Conservation (phyloP, 2,797 vertebrate species). For the Acanthis flammea region DNA sequence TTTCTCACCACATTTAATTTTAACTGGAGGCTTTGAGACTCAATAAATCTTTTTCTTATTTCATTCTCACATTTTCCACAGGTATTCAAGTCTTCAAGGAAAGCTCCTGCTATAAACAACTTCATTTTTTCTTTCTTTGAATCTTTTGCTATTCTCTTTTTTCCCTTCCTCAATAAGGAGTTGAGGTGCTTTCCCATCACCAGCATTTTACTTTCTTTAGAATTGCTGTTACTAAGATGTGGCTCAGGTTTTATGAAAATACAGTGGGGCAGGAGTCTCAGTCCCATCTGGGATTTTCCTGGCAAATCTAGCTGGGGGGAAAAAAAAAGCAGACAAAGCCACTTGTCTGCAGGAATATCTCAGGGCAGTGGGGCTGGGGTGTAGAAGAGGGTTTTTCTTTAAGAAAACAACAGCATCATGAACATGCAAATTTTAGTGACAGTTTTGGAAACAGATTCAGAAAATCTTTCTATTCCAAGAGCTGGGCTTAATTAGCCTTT, state of each 20-base stretch:
- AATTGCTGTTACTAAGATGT: background rate
- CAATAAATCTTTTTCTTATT: slow-evolving; percentile 74
- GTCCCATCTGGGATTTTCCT: background rate
- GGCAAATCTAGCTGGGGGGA: rapidly evolving
- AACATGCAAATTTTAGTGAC: background rate
- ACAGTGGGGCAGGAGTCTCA: background rate
- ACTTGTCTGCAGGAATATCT: background rate
- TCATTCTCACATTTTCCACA: slow-evolving; percentile 44
- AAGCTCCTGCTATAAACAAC: background rate
- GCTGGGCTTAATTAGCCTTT: background rate
- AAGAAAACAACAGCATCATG: background rate
- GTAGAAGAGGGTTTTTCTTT: background rate
- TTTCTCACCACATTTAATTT: slow-evolving; percentile 74
- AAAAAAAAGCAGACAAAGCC: background rate
- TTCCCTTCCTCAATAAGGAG: background rate
- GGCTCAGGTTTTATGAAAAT: background rate
- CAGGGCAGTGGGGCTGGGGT: rapidly evolving
- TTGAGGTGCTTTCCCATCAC: background rate
- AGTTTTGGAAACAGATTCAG: background rate
- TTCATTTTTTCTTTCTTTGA: background rate
- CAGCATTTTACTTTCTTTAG: background rate
- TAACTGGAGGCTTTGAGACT: slow-evolving; percentile 70
- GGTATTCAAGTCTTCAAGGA: slow-evolving; percentile 40
- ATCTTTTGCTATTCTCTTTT: background rate
- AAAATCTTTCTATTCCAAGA: background rate